phyloP scores from a whole-genome alignment of 2,888 invertebrate genomes.

The Apotomis betuletana region DNA sequence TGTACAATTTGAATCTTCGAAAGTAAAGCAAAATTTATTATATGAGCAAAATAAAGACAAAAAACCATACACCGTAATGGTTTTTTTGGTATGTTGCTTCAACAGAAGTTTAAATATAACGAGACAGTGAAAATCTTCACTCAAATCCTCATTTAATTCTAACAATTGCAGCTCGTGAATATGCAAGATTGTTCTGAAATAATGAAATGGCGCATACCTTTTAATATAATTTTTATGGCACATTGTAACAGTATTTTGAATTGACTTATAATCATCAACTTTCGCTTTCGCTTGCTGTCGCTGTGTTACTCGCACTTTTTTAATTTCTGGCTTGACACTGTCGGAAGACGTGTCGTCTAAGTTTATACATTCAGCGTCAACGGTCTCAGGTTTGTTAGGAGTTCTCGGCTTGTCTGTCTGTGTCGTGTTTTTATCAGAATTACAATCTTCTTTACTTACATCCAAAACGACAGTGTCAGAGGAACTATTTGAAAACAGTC shows the following conservation, averaged over 20 bases:
- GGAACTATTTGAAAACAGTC: constrained; percentile 57
- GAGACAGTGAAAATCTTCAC: constrained; percentile 55
- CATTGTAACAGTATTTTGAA: constrained; percentile 60
- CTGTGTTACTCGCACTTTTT: neutral
- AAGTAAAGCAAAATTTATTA: constrained; percentile 62
- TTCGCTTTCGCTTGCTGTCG: constrained; percentile 39
- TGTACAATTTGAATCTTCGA: constrained; percentile 56
- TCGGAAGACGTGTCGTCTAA: constrained; percentile 62
- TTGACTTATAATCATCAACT: constrained; percentile 51
- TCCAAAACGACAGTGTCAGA: constrained; percentile 53
- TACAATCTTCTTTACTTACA: constrained; percentile 20
- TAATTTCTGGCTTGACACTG: neutral
- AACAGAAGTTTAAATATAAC: constrained; percentile 69
- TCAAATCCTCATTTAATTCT: constrained; percentile 49
- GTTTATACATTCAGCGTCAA: constrained; percentile 58
- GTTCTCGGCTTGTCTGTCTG: constrained; percentile 4
- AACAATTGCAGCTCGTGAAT: constrained; percentile 61
- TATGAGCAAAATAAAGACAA: constrained; percentile 57
- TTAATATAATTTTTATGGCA: constrained; percentile 60
- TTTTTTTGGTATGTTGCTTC: constrained; percentile 57
- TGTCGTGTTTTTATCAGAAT: neutral
- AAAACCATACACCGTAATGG: constrained; percentile 60
- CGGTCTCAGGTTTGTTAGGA: constrained; percentile 4
- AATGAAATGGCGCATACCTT: constrained; percentile 63
- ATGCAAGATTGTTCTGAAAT: constrained; percentile 62